phyloP scores from a whole-genome alignment of 2,113 vertebrate species.

The Origma solitaria region DNA sequence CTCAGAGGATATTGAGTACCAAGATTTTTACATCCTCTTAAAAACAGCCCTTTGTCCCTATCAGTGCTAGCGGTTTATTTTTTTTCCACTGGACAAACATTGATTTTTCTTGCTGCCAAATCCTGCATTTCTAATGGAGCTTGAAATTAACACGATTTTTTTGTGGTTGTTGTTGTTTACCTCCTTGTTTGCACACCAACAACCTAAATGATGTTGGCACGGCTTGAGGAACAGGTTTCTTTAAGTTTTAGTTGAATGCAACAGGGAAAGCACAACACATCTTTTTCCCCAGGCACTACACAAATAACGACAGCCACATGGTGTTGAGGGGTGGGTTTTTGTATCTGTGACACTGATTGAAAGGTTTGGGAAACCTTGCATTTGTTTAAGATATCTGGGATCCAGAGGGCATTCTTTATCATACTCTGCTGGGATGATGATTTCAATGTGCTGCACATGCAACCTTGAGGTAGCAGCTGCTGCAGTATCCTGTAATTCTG shows the following conservation, averaged over 20 bases:
- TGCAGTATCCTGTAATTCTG: background rate
- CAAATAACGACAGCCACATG: background rate
- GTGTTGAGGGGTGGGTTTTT: background rate
- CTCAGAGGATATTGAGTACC: conserved; percentile 13
- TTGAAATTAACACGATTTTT: conserved; percentile 66
- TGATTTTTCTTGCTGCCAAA: conserved; percentile 64
- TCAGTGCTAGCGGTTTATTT: background rate
- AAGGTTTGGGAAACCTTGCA: background rate
- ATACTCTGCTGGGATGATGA: background rate
- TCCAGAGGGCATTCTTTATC: background rate
- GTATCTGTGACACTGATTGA: background rate
- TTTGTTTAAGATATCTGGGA: conserved; percentile 2
- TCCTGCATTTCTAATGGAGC: conserved; percentile 68
- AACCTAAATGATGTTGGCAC: conserved; percentile 27
- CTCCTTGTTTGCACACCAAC: conserved; percentile 35
- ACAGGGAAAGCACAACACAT: background rate
- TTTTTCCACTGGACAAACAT: conserved; percentile 59
- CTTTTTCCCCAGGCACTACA: background rate
- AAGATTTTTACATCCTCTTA: conserved; percentile 17
- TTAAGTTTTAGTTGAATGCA: conserved; percentile 3
- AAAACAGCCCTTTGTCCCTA: background rate
- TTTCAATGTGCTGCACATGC: background rate
- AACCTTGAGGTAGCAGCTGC: background rate
- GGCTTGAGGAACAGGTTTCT: conserved; percentile 34
- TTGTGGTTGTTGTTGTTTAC: conserved; percentile 42